Conservation (phyloP, 2,888 invertebrate genomes). For the Diplazon laetatorius region DNA sequence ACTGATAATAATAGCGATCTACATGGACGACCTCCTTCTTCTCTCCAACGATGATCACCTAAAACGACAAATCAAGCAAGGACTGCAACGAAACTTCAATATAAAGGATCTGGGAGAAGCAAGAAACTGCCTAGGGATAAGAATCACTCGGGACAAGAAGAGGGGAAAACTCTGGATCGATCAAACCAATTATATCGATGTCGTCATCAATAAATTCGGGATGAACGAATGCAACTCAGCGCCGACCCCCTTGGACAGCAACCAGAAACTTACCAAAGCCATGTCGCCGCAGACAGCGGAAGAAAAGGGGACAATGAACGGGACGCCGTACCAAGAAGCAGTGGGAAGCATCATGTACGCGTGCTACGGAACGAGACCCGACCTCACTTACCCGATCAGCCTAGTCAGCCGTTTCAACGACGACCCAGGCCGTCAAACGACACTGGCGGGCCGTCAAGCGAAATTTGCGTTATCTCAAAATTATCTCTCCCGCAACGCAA, state of each 20-base stretch:
- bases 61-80: not conserved
- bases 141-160: constrained; percentile 52
- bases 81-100: constrained; percentile 14
- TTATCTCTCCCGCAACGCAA: not conserved
- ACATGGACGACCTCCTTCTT: constrained; percentile 56
- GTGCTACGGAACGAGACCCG: not conserved
- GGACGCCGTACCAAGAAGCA: not conserved
- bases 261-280: not conserved
- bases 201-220: constrained; percentile 38
- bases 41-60: constrained; percentile 14
- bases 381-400: not conserved
- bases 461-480: not conserved
- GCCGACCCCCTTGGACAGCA: constrained; percentile 38
- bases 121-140: constrained; percentile 64
- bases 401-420: not conserved
- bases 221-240: constrained; percentile 51
- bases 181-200: constrained; percentile 63
- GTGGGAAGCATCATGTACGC: not conserved
- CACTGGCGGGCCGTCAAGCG: not conserved
- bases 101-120: constrained; percentile 66
- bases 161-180: constrained; percentile 43
- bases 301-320: not conserved
- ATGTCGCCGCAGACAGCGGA: not conserved
- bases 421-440: not conserved
- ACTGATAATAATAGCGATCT: constrained; percentile 40